Conservation (phyloP, 2,113 vertebrate species). For the Rhombomys opimus region DNA sequence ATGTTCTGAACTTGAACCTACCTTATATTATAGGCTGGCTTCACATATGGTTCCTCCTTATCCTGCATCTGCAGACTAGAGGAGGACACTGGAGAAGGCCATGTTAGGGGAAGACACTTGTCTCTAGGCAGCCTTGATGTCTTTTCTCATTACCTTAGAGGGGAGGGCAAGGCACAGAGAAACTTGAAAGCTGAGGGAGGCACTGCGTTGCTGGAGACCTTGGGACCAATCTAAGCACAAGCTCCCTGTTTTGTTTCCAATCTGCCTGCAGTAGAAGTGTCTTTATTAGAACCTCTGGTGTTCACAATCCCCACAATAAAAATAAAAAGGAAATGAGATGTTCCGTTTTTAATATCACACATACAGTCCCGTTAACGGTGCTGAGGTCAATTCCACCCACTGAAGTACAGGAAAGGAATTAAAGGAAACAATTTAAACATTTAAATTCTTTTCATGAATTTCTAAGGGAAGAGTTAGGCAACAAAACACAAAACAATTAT, state of each 20-base stretch:
- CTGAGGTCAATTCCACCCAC: slow-evolving; percentile 76
- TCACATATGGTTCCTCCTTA: neutral
- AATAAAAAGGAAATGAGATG: slow-evolving; percentile 82
- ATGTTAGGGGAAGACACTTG: no score
- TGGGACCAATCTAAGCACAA: slow-evolving; percentile 32
- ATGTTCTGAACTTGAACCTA: neutral
- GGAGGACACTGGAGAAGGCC: neutral
- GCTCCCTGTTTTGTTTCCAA: slow-evolving; percentile 38
- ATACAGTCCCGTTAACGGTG: slow-evolving; percentile 64
- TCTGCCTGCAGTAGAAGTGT: slow-evolving; percentile 63
- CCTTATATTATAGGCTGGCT: neutral
- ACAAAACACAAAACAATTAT: slow-evolving; percentile 81
- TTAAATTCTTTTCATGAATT: slow-evolving; percentile 75
- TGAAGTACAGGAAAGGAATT: slow-evolving; percentile 71
- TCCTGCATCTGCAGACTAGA: neutral
- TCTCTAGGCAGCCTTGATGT: neutral
- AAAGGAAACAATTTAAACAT: slow-evolving; percentile 73
- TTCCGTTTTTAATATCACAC: slow-evolving; percentile 81
- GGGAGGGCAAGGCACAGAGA: neutral
- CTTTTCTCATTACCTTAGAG: neutral
- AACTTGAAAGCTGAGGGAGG: neutral
- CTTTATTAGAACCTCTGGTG: slow-evolving; percentile 78
- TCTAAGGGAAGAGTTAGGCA: slow-evolving; percentile 67
- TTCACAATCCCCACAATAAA: slow-evolving; percentile 78
- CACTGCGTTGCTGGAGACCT: neutral